Percentiles rank a stretch among this genome's conserved stretches.
These are phyloP conservation scores for Podilymbus podiceps DNA, from an alignment of 2,113 vertebrate species.

Conservation along the genomic window DNA sequence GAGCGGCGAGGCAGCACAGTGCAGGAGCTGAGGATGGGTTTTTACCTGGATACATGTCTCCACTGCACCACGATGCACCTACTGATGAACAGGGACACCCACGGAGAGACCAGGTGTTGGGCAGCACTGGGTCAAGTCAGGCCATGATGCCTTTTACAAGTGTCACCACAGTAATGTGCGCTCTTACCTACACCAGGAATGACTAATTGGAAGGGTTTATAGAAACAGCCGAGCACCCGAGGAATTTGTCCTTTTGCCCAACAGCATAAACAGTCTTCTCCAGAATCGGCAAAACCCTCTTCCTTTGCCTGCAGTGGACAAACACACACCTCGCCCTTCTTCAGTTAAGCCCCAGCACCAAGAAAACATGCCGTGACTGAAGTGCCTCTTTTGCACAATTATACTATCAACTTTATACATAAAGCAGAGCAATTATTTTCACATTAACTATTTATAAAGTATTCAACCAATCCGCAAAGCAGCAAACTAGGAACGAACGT, in stretches of 20 bases:
- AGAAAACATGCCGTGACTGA: background rate
- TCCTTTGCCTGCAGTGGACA: background rate
- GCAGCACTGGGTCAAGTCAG: background rate
- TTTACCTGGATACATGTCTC: fast-evolving
- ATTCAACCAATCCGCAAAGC: background rate
- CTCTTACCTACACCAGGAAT: background rate
- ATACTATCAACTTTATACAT: background rate
- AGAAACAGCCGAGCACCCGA: background rate
- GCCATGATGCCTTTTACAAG: background rate
- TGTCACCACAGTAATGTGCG: background rate
- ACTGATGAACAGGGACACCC: background rate
- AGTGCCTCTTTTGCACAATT: background rate
- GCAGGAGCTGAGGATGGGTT: background rate
- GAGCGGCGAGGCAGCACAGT: fast-evolving
- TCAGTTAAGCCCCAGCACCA: background rate
- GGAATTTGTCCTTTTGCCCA: background rate
- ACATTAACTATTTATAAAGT: background rate
- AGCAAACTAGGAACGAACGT: background rate
- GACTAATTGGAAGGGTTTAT: background rate
- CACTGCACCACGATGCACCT: fast-evolving
- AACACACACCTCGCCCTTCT: background rate
- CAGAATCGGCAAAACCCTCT: background rate
- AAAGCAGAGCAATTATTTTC: background rate
- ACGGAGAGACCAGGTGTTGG: background rate
- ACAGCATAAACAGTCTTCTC: background rate